Base-by-base conservation (phyloP, 2,113 vertebrate genomes). In the Hypocryptadius cinnamomeus region DNA sequence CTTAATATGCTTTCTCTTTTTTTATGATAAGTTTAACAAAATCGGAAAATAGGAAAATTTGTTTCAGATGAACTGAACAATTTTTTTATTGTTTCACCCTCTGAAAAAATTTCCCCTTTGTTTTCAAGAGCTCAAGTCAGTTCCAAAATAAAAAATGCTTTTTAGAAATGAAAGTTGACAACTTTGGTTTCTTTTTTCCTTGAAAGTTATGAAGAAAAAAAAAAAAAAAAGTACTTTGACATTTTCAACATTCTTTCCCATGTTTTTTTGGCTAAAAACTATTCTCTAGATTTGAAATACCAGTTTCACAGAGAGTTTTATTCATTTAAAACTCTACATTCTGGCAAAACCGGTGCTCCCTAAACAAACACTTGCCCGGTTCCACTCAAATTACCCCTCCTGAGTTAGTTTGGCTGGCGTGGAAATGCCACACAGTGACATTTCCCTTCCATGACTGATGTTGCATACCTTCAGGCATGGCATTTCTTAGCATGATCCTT, bases 341-440 rank as follows among this genome's bases (percentile, higher is more conserved):
- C 61, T 92, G 94, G 89, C 94, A 94, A 76, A 94, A 68, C 28
- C 9, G 2, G 53, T 27, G n/a, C 56, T 90, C 40, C 53, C 79
- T 79, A 63, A 88, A 84, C 73, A 86, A 74, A 51, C 3, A 37
- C 56, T 93, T 92, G 90, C 92, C 90, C n/a, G 0, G 80, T 93
- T 94, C 89, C 80, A 76, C 94, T 96, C 86, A 84, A 72, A 87
- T 96, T 95, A 92, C 92, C 50, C 31, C 15, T 87, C 92, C 4
- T 37, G 84, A 89, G 61, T 93, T 68, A 84, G 77, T 90, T 72
- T 96, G 95, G 92, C 93, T 82, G 77, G 78, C 45, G 57, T 94
- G 86, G 86, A 96, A 95, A 94, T 96, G 95, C 95, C 96, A 94
- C 86, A 60, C 92, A 42, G 73, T 93, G 95, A 94, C 94, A 95